Evolutionary conservation across 2,113 vertebrate species (phyloP), one percentile per base, ranked within the genome.

Genomic region (Sula dactylatra): DNA sequence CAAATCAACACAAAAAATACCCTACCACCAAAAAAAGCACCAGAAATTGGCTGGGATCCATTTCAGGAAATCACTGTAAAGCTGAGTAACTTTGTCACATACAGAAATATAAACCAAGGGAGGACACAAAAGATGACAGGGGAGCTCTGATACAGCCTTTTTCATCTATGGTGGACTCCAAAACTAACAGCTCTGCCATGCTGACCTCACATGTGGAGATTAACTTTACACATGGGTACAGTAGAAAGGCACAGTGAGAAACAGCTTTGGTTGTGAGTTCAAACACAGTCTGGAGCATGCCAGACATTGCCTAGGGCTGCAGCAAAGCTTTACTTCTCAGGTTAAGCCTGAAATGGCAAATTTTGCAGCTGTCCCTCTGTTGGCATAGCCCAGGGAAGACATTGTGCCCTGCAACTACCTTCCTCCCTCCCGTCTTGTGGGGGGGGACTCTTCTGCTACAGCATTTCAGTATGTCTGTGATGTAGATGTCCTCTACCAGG

Each of bases 1-100:
- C 67, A 93, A 91, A 95, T 82, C 82, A 91, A 96, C 50, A 82
- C 14, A 80, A 88, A 91, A 93, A 95, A 64, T n/a, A 73, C 24
- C 73, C 56, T 82, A 49, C 4, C n/a, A 94, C 92, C 87, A 81
- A 94, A 91, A 97, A 94, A 93, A 97, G 90, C 90, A 88, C 25
- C 92, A 93, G 90, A 40, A 96, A 17, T 94, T 96, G 91, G 93
- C 94, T 74, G 54, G 81, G 86, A 82, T 95, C 86, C 67, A 61
- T 76, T 87, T 92, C 92, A 97, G 97, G 93, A 95, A 97, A 83
- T 13, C 67, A 55, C 92, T 88, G 84, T 78, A 65, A 73, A 95
- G 84, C 91, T 92, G 90, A 90, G 81, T 92, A 86, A 81, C 74
- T 91, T 70, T 76, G 81, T 96, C 88, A 93, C 83, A 95, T 65